These are phyloP conservation scores for Coenobita brevimanus DNA, from an alignment of 1,140 invertebrate genomes.

Conservation along the genomic window DNA sequence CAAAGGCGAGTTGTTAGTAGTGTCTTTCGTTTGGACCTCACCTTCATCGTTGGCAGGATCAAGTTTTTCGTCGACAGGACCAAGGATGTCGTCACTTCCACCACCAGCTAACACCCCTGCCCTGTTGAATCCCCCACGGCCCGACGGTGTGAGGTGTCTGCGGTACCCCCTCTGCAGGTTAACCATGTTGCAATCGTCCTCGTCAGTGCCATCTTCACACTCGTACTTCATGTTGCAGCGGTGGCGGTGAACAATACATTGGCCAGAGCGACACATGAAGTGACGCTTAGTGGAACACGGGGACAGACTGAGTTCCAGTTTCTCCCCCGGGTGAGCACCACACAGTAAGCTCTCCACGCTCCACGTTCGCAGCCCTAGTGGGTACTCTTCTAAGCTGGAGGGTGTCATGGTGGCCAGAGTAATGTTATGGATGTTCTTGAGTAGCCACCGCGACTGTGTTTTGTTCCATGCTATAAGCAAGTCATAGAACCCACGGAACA, in stretches of 20 bases:
- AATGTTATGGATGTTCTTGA: neutral
- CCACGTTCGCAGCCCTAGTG: slow-evolving; percentile 6
- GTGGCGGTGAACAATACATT: slow-evolving; percentile 10
- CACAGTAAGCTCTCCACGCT: neutral
- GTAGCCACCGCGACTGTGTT: neutral
- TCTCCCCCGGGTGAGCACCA: neutral
- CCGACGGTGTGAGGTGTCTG: slow-evolving; percentile 8
- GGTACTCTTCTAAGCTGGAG: slow-evolving; percentile 30
- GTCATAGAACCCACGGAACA: slow-evolving; percentile 28
- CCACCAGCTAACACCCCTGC: too few relatives aligned
- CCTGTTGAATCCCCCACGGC: neutral
- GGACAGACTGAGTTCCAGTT: slow-evolving; percentile 6
- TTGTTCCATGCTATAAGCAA: slow-evolving; percentile 25
- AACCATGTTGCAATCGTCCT: slow-evolving; percentile 32
- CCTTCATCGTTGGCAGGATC: too few relatives aligned
- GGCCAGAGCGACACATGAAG: slow-evolving; percentile 34
- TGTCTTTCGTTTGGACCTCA: too few relatives aligned
- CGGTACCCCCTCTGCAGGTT: neutral
- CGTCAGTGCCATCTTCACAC: slow-evolving; percentile 21
- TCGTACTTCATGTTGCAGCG: slow-evolving; percentile 33
- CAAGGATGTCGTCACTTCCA: too few relatives aligned
- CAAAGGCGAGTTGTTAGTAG: too few relatives aligned
- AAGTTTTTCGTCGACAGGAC: too few relatives aligned
- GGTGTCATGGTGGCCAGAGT: slow-evolving; percentile 18
- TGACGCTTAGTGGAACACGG: neutral